Evolutionary conservation across 2,113 vertebrate species (phyloP).

Genomic region (Phylloscopus trochiloides): DNA sequence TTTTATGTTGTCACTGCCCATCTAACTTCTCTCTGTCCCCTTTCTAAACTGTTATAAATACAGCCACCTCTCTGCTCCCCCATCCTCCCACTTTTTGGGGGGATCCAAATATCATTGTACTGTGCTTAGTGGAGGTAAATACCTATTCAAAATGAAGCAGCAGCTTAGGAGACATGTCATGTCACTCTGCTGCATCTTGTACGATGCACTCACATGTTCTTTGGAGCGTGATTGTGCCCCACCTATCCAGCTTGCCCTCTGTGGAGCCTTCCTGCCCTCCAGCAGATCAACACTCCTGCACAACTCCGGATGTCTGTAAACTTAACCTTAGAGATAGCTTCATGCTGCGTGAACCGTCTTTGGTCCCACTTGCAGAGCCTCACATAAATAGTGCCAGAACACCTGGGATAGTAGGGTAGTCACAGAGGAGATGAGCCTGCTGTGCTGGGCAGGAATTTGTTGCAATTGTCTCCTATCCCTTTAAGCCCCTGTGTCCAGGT

Average conservation of each 20-base stretch:
- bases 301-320: background rate
- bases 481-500: background rate
- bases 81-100: background rate
- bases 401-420: background rate
- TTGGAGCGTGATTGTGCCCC: background rate
- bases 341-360: background rate
- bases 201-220: background rate
- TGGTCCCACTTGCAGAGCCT: background rate
- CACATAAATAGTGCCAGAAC: background rate
- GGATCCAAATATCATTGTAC: background rate
- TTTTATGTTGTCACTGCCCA: background rate
- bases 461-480: background rate
- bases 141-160: background rate
- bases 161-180: background rate
- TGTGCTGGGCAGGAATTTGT: background rate
- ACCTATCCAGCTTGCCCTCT: background rate
- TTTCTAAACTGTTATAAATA: background rate
- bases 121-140: background rate
- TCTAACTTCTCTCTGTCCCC: background rate
- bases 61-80: background rate
- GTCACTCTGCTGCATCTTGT: background rate
- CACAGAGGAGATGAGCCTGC: background rate
- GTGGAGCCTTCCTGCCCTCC: background rate
- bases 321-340: background rate
- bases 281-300: background rate